Conservation (phyloP, 2,888 invertebrate genomes). For the Caenorhabditis sp. region DNA sequence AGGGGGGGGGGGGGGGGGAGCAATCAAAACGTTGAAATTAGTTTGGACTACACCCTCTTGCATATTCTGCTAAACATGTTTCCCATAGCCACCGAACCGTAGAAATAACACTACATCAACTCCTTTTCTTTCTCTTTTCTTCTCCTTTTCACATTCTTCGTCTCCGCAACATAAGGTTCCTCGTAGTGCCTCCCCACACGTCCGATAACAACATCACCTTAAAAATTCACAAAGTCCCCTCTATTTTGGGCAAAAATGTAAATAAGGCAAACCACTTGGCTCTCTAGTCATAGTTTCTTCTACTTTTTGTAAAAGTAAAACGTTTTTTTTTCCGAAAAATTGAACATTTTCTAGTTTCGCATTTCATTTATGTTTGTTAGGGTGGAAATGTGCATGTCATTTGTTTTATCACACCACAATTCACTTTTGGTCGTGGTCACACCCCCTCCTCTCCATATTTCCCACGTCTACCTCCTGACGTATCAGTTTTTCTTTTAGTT, state of each 20-base stretch:
- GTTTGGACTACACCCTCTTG: slow-evolving; percentile 7
- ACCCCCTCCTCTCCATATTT: too few species aligned
- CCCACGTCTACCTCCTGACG: not conserved
- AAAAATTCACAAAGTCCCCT: slow-evolving; percentile 9
- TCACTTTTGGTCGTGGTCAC: not conserved
- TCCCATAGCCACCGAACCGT: slow-evolving; percentile 56
- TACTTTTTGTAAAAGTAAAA: too few species aligned
- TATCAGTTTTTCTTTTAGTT: slow-evolving; percentile 6
- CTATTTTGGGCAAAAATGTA: not conserved
- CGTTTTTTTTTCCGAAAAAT: too few species aligned
- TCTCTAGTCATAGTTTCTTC: too few species aligned
- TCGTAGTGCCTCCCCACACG: too few species aligned
- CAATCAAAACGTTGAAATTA: too few species aligned
- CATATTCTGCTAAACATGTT: slow-evolving; percentile 1
- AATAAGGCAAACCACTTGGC: not conserved
- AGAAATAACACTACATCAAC: slow-evolving; percentile 40
- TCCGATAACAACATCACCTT: slow-evolving; percentile 23
- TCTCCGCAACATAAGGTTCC: not conserved
- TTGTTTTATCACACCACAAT: slow-evolving; percentile 15
- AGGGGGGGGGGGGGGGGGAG: too few species aligned
- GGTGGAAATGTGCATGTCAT: slow-evolving; percentile 1
- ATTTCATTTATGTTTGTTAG: not conserved
- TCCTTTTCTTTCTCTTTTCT: slow-evolving; percentile 7
- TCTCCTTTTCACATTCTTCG: not conserved
- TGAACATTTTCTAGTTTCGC: too few species aligned